These are phyloP conservation scores for Harlomillsia oculata DNA, from an alignment of 1,140 invertebrate genomes.

Conservation along the genomic window DNA sequence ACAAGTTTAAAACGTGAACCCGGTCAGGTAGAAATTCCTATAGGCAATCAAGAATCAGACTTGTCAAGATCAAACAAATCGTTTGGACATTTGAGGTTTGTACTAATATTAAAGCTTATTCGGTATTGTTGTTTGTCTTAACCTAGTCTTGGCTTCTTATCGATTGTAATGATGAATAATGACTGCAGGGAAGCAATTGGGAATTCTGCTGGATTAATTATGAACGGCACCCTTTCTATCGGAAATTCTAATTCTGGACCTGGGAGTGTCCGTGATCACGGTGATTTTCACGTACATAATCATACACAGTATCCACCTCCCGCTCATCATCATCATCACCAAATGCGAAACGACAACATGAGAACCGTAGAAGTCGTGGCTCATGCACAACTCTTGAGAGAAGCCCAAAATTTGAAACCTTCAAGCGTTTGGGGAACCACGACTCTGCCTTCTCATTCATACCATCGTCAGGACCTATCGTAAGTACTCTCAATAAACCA, in stretches of 20 bases:
- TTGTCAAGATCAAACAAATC: slow-evolving; percentile 1
- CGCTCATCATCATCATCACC: slow-evolving; percentile 31
- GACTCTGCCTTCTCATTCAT: slow-evolving; percentile 33
- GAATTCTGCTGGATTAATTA: not conserved
- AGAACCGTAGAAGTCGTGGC: slow-evolving; percentile 21
- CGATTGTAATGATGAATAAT: too few species aligned
- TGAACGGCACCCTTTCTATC: not conserved
- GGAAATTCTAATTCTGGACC: too few species aligned
- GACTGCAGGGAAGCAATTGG: not conserved
- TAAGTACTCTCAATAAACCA: slow-evolving; percentile 6
- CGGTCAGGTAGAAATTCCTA: slow-evolving; percentile 11
- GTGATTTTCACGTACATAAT: slow-evolving; percentile 22
- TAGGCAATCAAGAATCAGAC: not conserved
- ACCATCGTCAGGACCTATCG: slow-evolving; percentile 23
- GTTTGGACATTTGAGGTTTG: too few species aligned
- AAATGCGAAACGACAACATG: slow-evolving; percentile 23
- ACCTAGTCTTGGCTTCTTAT: too few species aligned
- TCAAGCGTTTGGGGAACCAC: slow-evolving; percentile 12
- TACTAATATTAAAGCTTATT: too few species aligned
- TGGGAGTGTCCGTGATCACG: too few species aligned
- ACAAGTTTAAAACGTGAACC: slow-evolving; percentile 42
- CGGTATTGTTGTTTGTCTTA: too few species aligned
- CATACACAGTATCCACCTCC: slow-evolving; percentile 32
- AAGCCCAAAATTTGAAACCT: slow-evolving; percentile 42
- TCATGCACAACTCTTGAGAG: slow-evolving; percentile 36